phyloP scores from a whole-genome alignment of 2,888 invertebrate genomes.

The Pocota personata region DNA sequence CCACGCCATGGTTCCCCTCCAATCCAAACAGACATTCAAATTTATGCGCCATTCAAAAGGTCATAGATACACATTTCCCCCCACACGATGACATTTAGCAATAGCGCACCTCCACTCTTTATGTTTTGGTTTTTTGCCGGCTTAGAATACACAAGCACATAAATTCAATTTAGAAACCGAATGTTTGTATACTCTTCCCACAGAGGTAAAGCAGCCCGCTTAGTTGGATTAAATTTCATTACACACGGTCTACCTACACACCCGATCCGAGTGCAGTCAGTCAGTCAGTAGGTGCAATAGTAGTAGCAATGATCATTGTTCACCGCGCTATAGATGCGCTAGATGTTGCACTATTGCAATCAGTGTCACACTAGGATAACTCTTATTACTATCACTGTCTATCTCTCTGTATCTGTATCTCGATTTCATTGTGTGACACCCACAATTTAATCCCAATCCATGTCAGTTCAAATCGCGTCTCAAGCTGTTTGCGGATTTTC shows the following conservation, averaged over 20 bases:
- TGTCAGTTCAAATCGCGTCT: constrained; percentile 42
- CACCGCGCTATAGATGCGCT: not conserved
- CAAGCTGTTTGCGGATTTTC: not conserved
- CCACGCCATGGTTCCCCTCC: not conserved
- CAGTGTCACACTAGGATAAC: constrained; percentile 47
- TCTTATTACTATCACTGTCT: constrained; percentile 15
- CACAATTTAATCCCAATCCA: constrained; percentile 34
- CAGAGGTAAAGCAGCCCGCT: constrained; percentile 3
- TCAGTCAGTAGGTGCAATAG: constrained; percentile 24
- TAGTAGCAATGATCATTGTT: constrained; percentile 36
- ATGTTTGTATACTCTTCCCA: not conserved
- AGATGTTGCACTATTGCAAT: constrained; percentile 39
- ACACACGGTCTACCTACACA: constrained; percentile 2
- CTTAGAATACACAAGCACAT: constrained; percentile 46
- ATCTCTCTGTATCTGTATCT: constrained; percentile 21
- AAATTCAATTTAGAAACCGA: constrained; percentile 22
- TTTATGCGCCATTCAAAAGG: not conserved
- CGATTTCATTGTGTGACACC: constrained; percentile 30
- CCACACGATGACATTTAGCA: constrained; percentile 14
- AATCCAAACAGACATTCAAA: not conserved
- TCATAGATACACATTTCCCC: not conserved
- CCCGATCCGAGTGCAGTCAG: not conserved
- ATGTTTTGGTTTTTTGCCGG: constrained; percentile 20
- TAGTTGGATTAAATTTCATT: constrained; percentile 56
- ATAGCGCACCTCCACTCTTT: constrained; percentile 31